Base-by-base conservation (phyloP, 2,113 vertebrate species). In the Neogale vison region DNA sequence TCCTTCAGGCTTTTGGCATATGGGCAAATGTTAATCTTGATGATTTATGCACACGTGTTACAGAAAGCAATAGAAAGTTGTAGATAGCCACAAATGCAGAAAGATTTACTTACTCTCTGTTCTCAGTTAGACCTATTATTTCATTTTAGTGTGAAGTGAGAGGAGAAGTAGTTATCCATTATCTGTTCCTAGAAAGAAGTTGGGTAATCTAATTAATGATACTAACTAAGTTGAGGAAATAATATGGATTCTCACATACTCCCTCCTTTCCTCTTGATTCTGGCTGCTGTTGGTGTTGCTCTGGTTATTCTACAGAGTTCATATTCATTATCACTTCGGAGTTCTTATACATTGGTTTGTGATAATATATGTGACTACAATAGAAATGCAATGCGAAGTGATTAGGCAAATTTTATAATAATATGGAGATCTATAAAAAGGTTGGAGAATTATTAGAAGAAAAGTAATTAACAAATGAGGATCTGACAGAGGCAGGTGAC, bases 21-120 rank as follows among this genome's bases (percentile, higher is more conserved):
- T 91, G 59, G 17, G 67, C 50, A 61, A 77, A 77, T 85, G 50
- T n/a, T 85, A 31, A 76, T 92, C 59, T 92, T 96, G 20, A 72
- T 88, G 57, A 81, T 72, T 79, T 96, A 47, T 77, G n/a, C n/a
- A 85, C 29, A 61, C 20, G 59, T 91, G 18, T 95, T 93, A 61
- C 1, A 94, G 29, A 88, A 77, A 76, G 83, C 52, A 85, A 67
- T 63, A 86, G 69, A 47, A 93, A 86, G 42, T 82, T 92, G 50
- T 55, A 89, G 87, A 50, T 23, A 59, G 26, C 20, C n/a, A 29
- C 11, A 79, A 26, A 86, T 74, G 20, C 45, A 55, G 55, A 79
- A 71, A 61, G 4, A 71, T 84, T 81, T 92, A 52, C 20, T 67
- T 61, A 31, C 5, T 80, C 50, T 52, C 31, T 79, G 39, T 21